Base-by-base conservation (phyloP, 2,797 vertebrate species). In the Kryptolebias ocellatus region DNA sequence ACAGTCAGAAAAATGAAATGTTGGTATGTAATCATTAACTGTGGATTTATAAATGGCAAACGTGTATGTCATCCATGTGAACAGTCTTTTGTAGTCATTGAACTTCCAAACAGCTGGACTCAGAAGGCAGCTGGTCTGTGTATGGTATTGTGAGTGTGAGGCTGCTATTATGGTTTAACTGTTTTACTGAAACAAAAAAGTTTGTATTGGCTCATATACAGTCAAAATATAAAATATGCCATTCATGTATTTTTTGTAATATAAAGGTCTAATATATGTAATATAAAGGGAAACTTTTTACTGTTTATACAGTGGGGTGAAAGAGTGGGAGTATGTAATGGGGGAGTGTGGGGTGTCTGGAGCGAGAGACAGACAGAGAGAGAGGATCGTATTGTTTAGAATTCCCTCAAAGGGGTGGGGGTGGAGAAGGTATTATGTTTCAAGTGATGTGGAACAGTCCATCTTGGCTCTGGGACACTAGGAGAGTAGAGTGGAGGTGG, bases 381-480 rank as follows among this genome's bases (percentile, higher is more conserved):
- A 64, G 72, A 62, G 76, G 81, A 74, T 79, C 53, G 83, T 76
- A 87, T 87, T 91, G 88, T 90, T 86, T 63, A 74, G 76, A 64
- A 80, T 86, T 77, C 73, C 57, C 74, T 87, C 74, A 69, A 79
- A 85, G 56, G 39, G 65, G 53, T 20, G 65, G 77, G 71, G 72
- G 73, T 62, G 64, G 54, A 67, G 66, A 68, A 47, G 59, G 76
- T 84, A 39, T 89, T 69, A 67, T 69, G 76, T 91, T 91, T 87
- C 86, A 80, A 83, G 70, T 62, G 75, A 76, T 80, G 76, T 78
- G 67, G 74, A 87, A 64, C 61, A 64, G 74, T 85, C 68, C 72
- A 70, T 77, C 78, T 80, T 86, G 67, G 81, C 68, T 79, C 77
- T 83, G 73, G 79, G 78, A 85, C 77, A 88, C 70, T 68, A 66